A percentile compares a stretch with the other conserved stretches of the same genome.
These are phyloP conservation scores for Philaenus spumarius DNA, from an alignment of 1,140 invertebrate species.

Conservation along the genomic window DNA sequence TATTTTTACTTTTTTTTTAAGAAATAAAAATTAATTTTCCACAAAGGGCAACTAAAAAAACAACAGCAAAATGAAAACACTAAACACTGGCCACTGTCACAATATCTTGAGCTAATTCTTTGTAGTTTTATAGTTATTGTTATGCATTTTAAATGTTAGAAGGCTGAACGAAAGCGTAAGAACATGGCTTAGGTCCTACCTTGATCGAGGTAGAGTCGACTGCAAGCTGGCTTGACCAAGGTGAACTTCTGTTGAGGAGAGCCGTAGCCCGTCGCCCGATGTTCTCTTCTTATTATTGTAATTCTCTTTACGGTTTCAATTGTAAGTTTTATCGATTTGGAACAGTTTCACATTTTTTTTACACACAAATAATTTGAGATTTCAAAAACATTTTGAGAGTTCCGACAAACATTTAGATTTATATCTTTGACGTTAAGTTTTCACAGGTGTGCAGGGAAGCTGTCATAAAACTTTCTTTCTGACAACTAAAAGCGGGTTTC, in stretches of 20 bases:
- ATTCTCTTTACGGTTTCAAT: no score
- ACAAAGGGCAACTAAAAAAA: background rate
- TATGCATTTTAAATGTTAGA: slow-evolving; percentile 6
- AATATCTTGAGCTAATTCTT: slow-evolving; percentile 4
- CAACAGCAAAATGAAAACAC: background rate
- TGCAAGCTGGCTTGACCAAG: no score
- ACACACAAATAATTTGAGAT: no score
- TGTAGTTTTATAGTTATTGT: slow-evolving; percentile 1
- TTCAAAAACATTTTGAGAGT: no score
- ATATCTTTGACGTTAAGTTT: background rate
- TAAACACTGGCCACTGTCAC: slow-evolving; percentile 19
- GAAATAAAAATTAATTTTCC: slow-evolving; percentile 6
- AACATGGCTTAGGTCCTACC: slow-evolving; percentile 22
- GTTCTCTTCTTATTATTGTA: no score
- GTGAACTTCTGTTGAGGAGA: no score
- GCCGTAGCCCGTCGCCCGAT: no score
- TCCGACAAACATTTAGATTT: background rate
- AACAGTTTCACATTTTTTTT: no score
- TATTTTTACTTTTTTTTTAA: slow-evolving; percentile 9
- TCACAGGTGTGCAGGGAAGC: slow-evolving; percentile 3
- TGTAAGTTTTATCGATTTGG: no score
- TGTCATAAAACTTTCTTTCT: slow-evolving; percentile 15
- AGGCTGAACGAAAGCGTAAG: slow-evolving; percentile 21
- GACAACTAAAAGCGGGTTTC: slow-evolving; percentile 1
- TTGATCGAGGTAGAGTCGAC: background rate